Base-by-base conservation (phyloP, 2,888 invertebrate species). In the Cyrtodaria siliqua region DNA sequence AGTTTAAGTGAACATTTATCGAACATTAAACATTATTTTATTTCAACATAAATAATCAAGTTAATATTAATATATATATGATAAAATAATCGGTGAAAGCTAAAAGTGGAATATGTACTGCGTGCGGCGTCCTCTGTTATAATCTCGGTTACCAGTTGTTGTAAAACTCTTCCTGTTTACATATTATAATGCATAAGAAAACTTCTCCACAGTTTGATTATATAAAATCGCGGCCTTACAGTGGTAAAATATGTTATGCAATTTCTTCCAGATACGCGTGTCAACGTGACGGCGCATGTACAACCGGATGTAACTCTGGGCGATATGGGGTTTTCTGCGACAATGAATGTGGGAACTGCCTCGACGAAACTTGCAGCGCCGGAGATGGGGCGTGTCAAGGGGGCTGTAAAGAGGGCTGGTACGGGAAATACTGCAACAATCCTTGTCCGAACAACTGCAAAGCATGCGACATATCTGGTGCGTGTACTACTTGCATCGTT, bases 261-360 rank as follows among this genome's bases (percentile, higher is more conserved):
- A 14, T 18, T 49, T 9, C 3, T 57, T 69, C 9, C 40, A 75
- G 75, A 14, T 60, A 24, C 6, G 24, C 14, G 4, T 79, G 79
- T 27, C 29, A 57, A 0, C 50, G 63, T 16, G 62, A 62, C 18
- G 79, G 79, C 0, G 44, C 29, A 8, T 79, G 79, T 29, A 33
- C 63, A 0, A 23, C 23, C 18, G 79, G 79, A 14, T 79, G 79
- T 40, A 68, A 40, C 4, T 2, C 59, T 8, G 79, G 79, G 0
- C 33, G 60, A 33, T 79, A 66, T 20, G 79, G 79, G 0, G 14
- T 42, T 2, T 50, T 26, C 38, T 79, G 79, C 33, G 74, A 67
- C 14, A 33, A 60, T 8, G 33, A 44, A 2, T 79, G 79, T 26
- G 40, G 18, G 14, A 71, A 57, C n/a, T 79, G 79, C 38, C 9